Conservation (phyloP, 64 coral and sea anemone species). For the Stichodactyla mertensii region DNA sequence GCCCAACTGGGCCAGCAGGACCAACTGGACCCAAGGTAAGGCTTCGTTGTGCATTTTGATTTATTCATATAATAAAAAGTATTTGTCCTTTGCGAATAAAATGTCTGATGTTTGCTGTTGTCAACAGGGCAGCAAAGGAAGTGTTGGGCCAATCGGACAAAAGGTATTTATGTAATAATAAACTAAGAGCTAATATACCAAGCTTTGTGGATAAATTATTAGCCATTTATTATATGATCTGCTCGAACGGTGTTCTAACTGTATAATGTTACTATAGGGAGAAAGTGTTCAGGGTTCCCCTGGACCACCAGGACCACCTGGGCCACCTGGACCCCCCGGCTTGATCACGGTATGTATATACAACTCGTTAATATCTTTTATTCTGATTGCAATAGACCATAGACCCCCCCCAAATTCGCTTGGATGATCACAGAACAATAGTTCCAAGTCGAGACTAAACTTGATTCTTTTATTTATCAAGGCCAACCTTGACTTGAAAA, state of each 20-base stretch:
- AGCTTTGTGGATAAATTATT: too few species aligned
- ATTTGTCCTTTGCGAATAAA: background rate
- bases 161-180: background rate
- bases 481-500: too few species aligned
- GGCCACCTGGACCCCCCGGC: constrained; percentile 23
- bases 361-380: too few species aligned
- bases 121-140: constrained; percentile 11
- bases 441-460: too few species aligned
- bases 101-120: background rate
- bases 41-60: background rate
- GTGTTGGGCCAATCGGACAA: constrained; percentile 2
- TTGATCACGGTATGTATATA: constrained; percentile 4
- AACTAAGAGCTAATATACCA: too few species aligned
- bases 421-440: too few species aligned
- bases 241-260: background rate
- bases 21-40: background rate
- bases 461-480: too few species aligned
- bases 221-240: background rate
- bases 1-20: background rate
- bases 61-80: too few species aligned
- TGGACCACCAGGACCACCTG: constrained; percentile 4
- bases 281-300: constrained; percentile 11
- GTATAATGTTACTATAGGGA: background rate
- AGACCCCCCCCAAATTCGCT: too few species aligned
- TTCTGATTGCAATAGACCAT: too few species aligned